A percentile compares a stretch with the other conserved stretches of the same genome.
Conservation (phyloP, 2,113 vertebrate genomes). For the Ahaetulla prasina region DNA sequence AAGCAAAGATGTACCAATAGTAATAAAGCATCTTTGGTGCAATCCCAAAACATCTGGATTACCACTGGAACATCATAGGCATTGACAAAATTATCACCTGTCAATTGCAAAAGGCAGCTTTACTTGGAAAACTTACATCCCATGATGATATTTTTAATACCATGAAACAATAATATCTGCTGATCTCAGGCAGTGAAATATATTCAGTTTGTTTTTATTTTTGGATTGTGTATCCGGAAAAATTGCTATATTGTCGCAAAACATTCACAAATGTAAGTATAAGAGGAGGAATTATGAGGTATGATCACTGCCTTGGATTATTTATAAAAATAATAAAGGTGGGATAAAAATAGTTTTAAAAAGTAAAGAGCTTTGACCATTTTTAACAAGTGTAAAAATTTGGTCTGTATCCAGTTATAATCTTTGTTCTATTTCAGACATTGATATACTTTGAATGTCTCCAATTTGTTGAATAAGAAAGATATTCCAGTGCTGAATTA, state of each 20-base stretch:
- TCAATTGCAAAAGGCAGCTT: neutral
- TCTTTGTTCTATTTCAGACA: neutral
- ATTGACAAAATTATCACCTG: neutral
- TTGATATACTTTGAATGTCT: neutral
- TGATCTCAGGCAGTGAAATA: neutral
- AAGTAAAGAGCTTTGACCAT: neutral
- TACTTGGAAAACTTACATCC: neutral
- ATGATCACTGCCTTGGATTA: neutral
- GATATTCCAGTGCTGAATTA: neutral
- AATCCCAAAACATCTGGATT: neutral
- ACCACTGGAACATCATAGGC: neutral
- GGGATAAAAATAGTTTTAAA: neutral
- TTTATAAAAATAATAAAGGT: neutral
- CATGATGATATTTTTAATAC: neutral
- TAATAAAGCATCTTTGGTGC: neutral
- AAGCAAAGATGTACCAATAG: neutral
- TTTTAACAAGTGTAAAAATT: neutral
- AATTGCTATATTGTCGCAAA: neutral
- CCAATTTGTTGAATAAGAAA: neutral
- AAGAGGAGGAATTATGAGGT: neutral
- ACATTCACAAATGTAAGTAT: neutral
- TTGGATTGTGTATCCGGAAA: neutral
- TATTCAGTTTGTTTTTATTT: neutral
- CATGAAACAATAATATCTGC: neutral
- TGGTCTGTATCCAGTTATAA: neutral